Percentiles rank a stretch among this genome's conserved stretches.
Conservation (phyloP, 2,113 vertebrate species). For the Andinoacara biseriatus region DNA sequence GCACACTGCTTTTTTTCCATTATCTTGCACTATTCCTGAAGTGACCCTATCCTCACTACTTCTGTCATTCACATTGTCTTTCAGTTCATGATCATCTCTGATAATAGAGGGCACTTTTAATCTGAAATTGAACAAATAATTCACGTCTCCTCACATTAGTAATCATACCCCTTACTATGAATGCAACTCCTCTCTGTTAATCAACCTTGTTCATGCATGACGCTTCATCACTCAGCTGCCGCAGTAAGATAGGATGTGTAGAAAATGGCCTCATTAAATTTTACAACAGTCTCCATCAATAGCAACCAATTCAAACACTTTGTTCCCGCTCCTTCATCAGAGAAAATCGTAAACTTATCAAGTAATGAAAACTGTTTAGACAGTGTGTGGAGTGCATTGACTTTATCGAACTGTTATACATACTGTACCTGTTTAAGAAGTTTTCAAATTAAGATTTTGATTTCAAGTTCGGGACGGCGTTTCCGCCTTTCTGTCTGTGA, state of each 20-base stretch:
- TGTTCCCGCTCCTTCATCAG: constrained; percentile 24
- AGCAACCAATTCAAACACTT: constrained; percentile 44
- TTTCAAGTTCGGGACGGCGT: constrained; percentile 58
- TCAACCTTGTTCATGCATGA: constrained; percentile 63
- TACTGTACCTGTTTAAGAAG: constrained; percentile 59
- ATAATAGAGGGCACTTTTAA: constrained; percentile 52
- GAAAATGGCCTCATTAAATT: constrained; percentile 71
- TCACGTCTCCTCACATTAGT: constrained; percentile 65
- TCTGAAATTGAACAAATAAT: constrained; percentile 62
- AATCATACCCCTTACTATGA: constrained; percentile 48
- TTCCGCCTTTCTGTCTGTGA: constrained; percentile 67
- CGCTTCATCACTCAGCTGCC: constrained; percentile 53
- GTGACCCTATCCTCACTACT: constrained; percentile 32
- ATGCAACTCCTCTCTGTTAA: constrained; percentile 64
- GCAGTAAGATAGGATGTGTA: constrained; percentile 50
- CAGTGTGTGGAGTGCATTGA: not conserved
- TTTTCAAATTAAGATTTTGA: constrained; percentile 48
- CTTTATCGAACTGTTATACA: constrained; percentile 3
- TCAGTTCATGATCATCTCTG: constrained; percentile 41
- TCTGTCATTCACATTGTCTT: constrained; percentile 41
- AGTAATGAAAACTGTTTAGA: constrained; percentile 28
- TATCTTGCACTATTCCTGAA: constrained; percentile 43
- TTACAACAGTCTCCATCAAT: constrained; percentile 51
- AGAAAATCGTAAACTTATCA: constrained; percentile 28
- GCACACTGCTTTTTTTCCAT: constrained; percentile 20